phyloP scores from a whole-genome alignment of 2,113 vertebrate species.

The Datnioides undecimradiatus region DNA sequence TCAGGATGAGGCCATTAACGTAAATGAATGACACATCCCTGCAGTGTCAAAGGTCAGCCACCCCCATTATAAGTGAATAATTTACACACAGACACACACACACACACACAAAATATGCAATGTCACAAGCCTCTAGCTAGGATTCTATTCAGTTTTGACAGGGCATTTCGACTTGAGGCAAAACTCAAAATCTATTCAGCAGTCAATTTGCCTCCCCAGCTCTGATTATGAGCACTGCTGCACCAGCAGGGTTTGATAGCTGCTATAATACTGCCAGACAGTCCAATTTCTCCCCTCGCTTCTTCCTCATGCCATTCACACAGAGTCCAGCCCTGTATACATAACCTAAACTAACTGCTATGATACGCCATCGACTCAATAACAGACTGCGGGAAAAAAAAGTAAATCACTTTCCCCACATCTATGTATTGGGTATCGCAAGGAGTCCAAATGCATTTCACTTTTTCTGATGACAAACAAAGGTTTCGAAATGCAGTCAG shows the following conservation, averaged over 20 bases:
- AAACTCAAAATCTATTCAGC: slow-evolving; percentile 74
- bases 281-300: slow-evolving; percentile 65
- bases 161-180: slow-evolving; percentile 58
- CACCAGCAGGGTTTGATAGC: slow-evolving; percentile 72
- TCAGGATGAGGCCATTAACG: slow-evolving; percentile 57
- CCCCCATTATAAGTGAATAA: slow-evolving; percentile 63
- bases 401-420: slow-evolving; percentile 46
- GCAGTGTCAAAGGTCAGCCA: slow-evolving; percentile 64
- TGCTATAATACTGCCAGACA: slow-evolving; percentile 76
- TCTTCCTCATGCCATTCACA: slow-evolving; percentile 43
- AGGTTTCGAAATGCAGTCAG: slow-evolving; percentile 58
- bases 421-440: slow-evolving; percentile 50
- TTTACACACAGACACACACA: slow-evolving; percentile 48
- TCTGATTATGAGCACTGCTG: slow-evolving; percentile 71
- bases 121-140: slow-evolving; percentile 46
- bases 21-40: slow-evolving; percentile 61
- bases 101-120: slow-evolving; percentile 46
- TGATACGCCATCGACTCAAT: slow-evolving; percentile 58
- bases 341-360: slow-evolving; percentile 56
- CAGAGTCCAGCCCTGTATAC: slow-evolving; percentile 54
- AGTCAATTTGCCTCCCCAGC: slow-evolving; percentile 73
- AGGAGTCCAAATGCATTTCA: slow-evolving; percentile 60
- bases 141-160: slow-evolving; percentile 67
- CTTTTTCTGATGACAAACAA: slow-evolving; percentile 70
- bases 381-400: slow-evolving; percentile 36